phyloP scores from a whole-genome alignment of 2,797 vertebrate species.

The Staurois parvus region DNA sequence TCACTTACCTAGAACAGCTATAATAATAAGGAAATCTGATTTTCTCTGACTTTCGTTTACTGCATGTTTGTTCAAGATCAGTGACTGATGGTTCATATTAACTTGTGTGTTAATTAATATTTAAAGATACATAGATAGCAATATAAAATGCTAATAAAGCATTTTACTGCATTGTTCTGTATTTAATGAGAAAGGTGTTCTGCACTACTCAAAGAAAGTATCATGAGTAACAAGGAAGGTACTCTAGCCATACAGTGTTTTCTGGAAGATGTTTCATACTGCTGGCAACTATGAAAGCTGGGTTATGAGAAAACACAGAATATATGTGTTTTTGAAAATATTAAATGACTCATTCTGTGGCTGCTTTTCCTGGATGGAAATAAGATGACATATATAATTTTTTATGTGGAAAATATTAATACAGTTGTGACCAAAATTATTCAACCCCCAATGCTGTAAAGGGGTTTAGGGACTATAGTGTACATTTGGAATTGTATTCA shows the following conservation, averaged over 20 bases:
- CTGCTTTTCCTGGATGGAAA: slow-evolving; percentile 36
- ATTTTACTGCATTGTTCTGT: background rate
- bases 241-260: background rate
- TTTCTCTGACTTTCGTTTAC: too few relatives aligned
- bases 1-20: too few relatives aligned
- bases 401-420: slow-evolving; percentile 5
- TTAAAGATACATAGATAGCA: background rate
- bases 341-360: background rate
- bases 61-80: too few relatives aligned
- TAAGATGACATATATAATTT: background rate
- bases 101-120: background rate
- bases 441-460: too few relatives aligned
- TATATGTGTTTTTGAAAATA: slow-evolving; percentile 8
- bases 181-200: background rate
- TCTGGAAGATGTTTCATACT: background rate
- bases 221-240: background rate
- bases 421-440: too few relatives aligned
- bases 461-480: too few relatives aligned
- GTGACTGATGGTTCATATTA: background rate
- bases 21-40: too few relatives aligned
- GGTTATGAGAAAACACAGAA: slow-evolving; percentile 7
- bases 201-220: background rate
- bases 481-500: too few relatives aligned
- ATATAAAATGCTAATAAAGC: background rate
- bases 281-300: background rate